Conservation (phyloP, 2,797 vertebrate genomes). For the Champsocephalus gunnari region DNA sequence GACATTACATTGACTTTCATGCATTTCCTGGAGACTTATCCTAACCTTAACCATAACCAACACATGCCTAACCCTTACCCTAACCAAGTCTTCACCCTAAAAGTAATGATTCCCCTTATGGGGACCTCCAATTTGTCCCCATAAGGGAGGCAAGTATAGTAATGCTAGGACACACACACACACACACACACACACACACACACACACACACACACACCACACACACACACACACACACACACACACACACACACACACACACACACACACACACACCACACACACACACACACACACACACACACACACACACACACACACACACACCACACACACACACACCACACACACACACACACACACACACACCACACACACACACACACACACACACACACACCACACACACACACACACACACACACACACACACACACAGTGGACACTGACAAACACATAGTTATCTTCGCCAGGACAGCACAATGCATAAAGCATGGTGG, state of each 20-base stretch:
- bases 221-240: constrained; percentile 43
- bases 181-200: constrained; percentile 1
- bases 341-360: background rate
- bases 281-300: constrained; percentile 37
- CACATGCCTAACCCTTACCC: too few species aligned
- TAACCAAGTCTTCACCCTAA: too few species aligned
- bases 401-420: constrained; percentile 42
- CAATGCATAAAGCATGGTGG: constrained; percentile 71
- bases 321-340: constrained; percentile 7
- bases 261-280: constrained; percentile 40
- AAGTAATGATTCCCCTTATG: too few species aligned
- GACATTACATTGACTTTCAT: too few species aligned
- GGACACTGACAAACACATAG: constrained; percentile 23
- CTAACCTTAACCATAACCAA: too few species aligned
- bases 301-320: constrained; percentile 13
- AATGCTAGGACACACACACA: too few species aligned
- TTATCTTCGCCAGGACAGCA: constrained; percentile 41
- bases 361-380: constrained; percentile 22
- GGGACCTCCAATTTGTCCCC: too few species aligned
- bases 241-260: constrained; percentile 41
- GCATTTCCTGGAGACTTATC: too few species aligned
- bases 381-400: background rate
- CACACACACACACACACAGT: constrained; percentile 31
- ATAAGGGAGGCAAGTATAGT: too few species aligned
- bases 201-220: constrained; percentile 41